Evolutionary conservation across 2,888 invertebrate genomes (phyloP), one percentile per base, ranked within the genome.

Genomic region (Caenorhabditis sp.): DNA sequence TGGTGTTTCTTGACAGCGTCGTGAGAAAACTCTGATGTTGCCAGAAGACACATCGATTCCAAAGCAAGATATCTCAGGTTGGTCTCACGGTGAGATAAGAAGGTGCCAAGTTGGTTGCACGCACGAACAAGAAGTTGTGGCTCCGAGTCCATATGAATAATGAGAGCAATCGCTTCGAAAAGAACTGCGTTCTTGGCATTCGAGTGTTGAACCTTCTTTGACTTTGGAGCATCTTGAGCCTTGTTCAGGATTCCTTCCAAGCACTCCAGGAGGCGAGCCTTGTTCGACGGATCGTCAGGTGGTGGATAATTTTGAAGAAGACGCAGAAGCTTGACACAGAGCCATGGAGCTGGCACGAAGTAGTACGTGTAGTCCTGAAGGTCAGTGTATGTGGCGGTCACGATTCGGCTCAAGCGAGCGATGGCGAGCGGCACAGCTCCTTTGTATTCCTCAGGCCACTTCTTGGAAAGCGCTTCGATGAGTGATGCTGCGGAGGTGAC

Each of bases 281-380:
- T 95, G 2, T 99, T 97, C 44, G 97, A 97, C 61, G 98, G 97
- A 94, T 99, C 98, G 92, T 97, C 97, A 90, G 98, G 98, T 24
- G 98, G 98, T 86, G 97, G 97, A 92, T 99, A 99, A 93, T 99
- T 98, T 93, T 99, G 99, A 87, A 99, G 94, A 84, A 99, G 94
- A 90, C 98, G 95, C 85, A 99, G 94, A 79, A 99, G 94, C 93
- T 99, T 99, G 22, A 99, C 98, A 80, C 98, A 98, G 44, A 99
- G 94, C 99, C 99, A 99, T 19, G 99, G 99, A n/a, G 98, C 99
- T 89, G 99, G 98, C 85, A 99, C 98, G 94, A 99, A 99, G 93
- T 99, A 99, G 93, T 99, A 99, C 4, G 99, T 99, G 93, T 99
- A 99, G 94, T 99, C 99, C 94, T 99, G 88, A 87, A 99, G 94